A percentile compares a stretch with the other conserved stretches of the same genome.
Evolutionary conservation across 2,888 invertebrate species (phyloP).

Genomic region (Stratiomys singularior): DNA sequence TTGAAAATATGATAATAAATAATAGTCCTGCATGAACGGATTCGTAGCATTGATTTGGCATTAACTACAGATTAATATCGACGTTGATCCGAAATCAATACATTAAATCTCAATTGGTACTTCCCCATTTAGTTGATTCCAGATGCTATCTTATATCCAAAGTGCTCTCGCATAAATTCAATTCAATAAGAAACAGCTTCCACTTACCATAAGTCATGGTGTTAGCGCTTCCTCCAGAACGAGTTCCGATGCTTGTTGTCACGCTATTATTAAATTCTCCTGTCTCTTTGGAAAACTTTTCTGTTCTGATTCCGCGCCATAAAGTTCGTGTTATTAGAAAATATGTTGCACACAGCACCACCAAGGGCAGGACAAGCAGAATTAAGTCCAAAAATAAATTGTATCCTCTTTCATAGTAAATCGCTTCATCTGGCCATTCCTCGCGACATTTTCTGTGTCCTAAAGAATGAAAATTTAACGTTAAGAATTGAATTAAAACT

Average conservation of each 20-base stretch:
- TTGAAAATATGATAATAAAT: too few species aligned
- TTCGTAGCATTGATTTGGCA: too few species aligned
- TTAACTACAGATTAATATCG: too few species aligned
- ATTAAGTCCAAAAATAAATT: conserved; percentile 73
- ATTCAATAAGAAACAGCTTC: too few species aligned
- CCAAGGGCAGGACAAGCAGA: conserved; percentile 73
- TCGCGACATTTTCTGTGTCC: conserved; percentile 73
- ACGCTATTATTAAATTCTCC: conserved; percentile 6
- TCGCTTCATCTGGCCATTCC: conserved; percentile 68
- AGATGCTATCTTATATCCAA: too few species aligned
- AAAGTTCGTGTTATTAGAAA: conserved; percentile 67
- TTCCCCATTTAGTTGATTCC: too few species aligned
- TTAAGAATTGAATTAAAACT: too few species aligned
- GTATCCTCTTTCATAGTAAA: conserved; percentile 74
- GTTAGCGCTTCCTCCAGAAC: neutral
- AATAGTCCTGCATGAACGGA: too few species aligned
- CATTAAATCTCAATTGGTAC: too few species aligned
- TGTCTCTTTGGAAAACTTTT: conserved; percentile 55
- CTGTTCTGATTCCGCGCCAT: conserved; percentile 62
- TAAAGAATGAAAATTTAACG: too few species aligned
- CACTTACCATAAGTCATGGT: conserved; percentile 31
- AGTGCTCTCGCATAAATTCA: too few species aligned
- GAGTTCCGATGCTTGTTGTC: neutral
- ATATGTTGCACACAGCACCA: conserved; percentile 74
- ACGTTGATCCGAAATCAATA: too few species aligned